Percentiles rank a stretch among this genome's conserved stretches.
Conservation (phyloP, 2,113 vertebrate genomes). For the Cyprinodon tularosa region DNA sequence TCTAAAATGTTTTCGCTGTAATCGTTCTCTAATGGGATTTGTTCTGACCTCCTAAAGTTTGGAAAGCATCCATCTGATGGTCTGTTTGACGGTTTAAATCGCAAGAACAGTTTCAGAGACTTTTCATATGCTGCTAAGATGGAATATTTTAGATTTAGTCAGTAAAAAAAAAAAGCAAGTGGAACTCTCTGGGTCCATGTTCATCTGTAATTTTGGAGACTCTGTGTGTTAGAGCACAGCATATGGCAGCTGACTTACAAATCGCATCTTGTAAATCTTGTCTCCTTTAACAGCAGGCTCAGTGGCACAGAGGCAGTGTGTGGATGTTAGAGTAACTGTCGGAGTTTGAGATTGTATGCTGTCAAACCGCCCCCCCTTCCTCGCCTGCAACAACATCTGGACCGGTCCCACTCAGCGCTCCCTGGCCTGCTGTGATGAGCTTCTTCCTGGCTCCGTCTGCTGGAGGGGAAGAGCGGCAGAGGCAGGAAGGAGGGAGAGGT, state of each 20-base stretch:
- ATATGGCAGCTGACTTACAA: constrained; percentile 32
- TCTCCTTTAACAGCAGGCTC: constrained; percentile 59
- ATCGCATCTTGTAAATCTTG: constrained; percentile 58
- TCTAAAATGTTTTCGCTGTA: no score
- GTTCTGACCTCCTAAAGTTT: neutral
- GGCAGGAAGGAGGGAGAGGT: constrained; percentile 33
- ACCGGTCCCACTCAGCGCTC: constrained; percentile 45
- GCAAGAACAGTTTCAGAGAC: neutral
- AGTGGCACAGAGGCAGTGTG: constrained; percentile 62
- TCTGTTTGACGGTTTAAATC: neutral
- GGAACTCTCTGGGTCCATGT: neutral
- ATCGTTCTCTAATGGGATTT: neutral
- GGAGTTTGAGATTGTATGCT: constrained; percentile 59
- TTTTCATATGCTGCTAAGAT: neutral
- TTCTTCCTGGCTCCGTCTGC: constrained; percentile 24
- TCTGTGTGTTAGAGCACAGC: constrained; percentile 14
- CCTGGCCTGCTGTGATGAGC: constrained; percentile 40
- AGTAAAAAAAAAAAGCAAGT: neutral
- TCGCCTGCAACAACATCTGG: constrained; percentile 66
- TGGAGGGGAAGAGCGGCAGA: constrained; percentile 12
- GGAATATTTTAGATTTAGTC: neutral
- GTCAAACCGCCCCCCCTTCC: constrained; percentile 55
- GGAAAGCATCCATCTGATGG: neutral
- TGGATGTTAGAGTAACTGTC: constrained; percentile 64
- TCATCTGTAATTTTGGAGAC: constrained; percentile 27